Evolutionary conservation across 2,797 vertebrate species (phyloP).

Genomic region (Eurystomus glaucurus): DNA sequence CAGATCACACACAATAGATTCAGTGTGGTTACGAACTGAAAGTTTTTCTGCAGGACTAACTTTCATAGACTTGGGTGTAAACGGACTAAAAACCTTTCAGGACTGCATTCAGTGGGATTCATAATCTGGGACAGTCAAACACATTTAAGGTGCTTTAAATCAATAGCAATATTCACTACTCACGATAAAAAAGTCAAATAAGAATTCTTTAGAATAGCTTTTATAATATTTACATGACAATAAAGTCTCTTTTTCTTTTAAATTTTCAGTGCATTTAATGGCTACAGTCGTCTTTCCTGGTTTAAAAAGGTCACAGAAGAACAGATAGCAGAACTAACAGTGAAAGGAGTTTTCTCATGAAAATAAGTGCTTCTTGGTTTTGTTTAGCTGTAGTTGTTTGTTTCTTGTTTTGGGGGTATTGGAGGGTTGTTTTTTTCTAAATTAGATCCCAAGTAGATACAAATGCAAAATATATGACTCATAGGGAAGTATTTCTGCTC

Average conservation of each 20-base stretch:
- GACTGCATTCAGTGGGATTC: neutral
- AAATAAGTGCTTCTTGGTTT: accelerated
- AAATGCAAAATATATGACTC: neutral
- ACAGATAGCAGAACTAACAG: neutral
- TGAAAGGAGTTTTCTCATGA: neutral
- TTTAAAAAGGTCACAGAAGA: neutral
- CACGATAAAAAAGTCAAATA: neutral
- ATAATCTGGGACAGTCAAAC: neutral
- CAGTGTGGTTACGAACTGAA: neutral
- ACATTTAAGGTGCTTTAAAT: neutral
- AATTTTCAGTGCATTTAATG: neutral
- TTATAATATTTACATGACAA: neutral
- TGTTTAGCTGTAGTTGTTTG: neutral
- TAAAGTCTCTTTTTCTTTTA: neutral
- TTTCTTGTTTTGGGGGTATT: too few relatives aligned
- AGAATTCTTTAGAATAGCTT: neutral
- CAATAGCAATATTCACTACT: neutral
- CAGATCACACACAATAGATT: neutral
- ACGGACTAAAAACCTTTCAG: neutral
- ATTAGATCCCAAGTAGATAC: neutral
- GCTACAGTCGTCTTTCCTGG: neutral
- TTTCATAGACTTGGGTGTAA: neutral
- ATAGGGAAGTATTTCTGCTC: neutral
- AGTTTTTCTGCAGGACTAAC: neutral
- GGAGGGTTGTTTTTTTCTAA: neutral